Base-by-base conservation (phyloP, 2,888 invertebrate genomes). In the Sarcophaga caerulescens region DNA sequence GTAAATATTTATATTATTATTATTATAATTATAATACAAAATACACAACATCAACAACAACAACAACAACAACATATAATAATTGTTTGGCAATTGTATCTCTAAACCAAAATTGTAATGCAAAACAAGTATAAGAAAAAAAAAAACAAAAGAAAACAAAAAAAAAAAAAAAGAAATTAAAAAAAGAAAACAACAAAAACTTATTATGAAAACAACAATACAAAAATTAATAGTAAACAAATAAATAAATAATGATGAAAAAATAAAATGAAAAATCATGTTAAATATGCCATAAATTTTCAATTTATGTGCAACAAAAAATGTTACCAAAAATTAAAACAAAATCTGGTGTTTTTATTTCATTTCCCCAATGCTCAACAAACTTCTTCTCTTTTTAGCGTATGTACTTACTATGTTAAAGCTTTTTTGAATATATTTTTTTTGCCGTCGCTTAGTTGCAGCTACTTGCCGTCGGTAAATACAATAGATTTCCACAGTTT, bases 251-350 rank as follows among this genome's bases (percentile, higher is more conserved):
- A 77, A 81, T 69, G 45, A 74, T 47, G 17, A 80, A 76, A 74
- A 77, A 85, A 85, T 80, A 85, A 86, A 84, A 82, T 60, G 74
- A 84, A 84, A 35, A 86, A 86, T 86, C 84, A 84, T 86, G 86
- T 86, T 86, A 84, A 84, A 84, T 35, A 35, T 78, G 86, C 81
- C 86, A 84, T 84, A 84, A 81, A 84, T 78, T 35, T 70, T 80
- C 78, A 74, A 81, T 86, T 77, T 84, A 75, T 86, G 86, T 84
- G 81, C 86, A 84, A 79, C 78, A 86, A 86, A 86, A 85, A 86
- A 86, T 86, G 86, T 86, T 86, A 86, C 86, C 86, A 86, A 86
- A 86, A 86, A 86, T 86, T 86, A 86, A 86, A 86, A 78, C 63
- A 73, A 80, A 81, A 84, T 74, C 45, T 84, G 0, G 86, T 81